Evolutionary conservation across 1,140 invertebrate genomes (phyloP).

Genomic region (Drosophila seguyi): DNA sequence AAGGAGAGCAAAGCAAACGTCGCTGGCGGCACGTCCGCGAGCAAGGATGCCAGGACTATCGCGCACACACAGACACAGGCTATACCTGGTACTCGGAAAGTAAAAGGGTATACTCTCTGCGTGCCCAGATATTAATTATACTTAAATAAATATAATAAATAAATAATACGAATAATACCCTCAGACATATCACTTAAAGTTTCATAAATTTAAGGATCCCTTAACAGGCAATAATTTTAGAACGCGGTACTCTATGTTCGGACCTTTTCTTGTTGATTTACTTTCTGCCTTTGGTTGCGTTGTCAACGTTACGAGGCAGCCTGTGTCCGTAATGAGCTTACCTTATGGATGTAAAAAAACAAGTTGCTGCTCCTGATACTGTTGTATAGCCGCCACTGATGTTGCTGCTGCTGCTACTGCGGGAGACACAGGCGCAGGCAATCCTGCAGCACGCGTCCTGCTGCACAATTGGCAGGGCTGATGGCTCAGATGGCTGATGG

Average conservation of each 20-base stretch:
- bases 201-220: too few species aligned
- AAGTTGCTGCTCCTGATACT: slow-evolving; percentile 36
- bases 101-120: background rate
- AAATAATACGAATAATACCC: background rate
- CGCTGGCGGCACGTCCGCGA: slow-evolving; percentile 74
- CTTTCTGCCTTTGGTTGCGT: slow-evolving; percentile 18
- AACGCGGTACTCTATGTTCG: background rate
- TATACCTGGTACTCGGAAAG: background rate
- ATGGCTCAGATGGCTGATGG: slow-evolving; percentile 40
- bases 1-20: slow-evolving; percentile 70
- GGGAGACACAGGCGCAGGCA: slow-evolving; percentile 38
- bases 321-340: slow-evolving; percentile 76
- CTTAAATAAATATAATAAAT: background rate
- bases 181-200: too few species aligned
- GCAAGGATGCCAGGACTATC: slow-evolving; percentile 54
- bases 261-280: background rate
- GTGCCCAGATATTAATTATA: background rate
- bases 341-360: slow-evolving; percentile 74
- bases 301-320: slow-evolving; percentile 59
- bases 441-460: slow-evolving; percentile 70
- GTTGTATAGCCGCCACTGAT: slow-evolving; percentile 27
- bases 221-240: background rate
- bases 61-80: slow-evolving; percentile 7
- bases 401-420: slow-evolving; percentile 13
- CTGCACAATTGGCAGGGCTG: slow-evolving; percentile 72